These are phyloP conservation scores for Adelges cooleyi DNA, from an alignment of 1,140 invertebrate species.

Conservation along the genomic window DNA sequence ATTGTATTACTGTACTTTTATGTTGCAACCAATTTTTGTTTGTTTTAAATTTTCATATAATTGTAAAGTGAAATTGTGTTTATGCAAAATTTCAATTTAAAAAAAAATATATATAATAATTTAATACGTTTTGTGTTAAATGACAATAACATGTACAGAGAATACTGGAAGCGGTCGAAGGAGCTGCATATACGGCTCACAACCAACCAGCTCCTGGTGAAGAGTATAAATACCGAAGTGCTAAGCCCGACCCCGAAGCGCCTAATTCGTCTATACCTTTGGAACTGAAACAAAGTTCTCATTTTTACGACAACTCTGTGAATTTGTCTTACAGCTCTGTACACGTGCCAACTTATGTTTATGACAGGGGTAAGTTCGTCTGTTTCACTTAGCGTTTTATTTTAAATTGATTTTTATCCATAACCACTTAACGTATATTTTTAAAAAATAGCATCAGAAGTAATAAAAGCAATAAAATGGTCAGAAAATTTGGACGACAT, in stretches of 20 bases:
- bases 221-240: neutral
- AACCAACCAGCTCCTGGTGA: neutral
- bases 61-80: too few species aligned
- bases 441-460: constrained; percentile 39
- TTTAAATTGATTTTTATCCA: neutral
- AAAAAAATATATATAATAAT: too few species aligned
- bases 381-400: neutral
- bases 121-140: too few species aligned
- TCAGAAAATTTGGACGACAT: constrained; percentile 75
- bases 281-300: constrained; percentile 46
- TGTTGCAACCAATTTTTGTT: too few species aligned
- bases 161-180: constrained; percentile 23
- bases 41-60: too few species aligned
- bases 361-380: constrained; percentile 59
- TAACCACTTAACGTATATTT: neutral
- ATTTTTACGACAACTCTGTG: constrained; percentile 69
- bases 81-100: too few species aligned
- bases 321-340: constrained; percentile 78
- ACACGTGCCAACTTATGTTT: constrained; percentile 92
- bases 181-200: constrained; percentile 28
- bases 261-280: constrained; percentile 7
- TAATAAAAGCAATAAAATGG: constrained; percentile 51
- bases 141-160: too few species aligned
- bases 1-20: too few species aligned
- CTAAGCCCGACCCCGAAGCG: neutral